Conservation (phyloP, 2,797 vertebrate genomes). For the Bradypodion pumilum region DNA sequence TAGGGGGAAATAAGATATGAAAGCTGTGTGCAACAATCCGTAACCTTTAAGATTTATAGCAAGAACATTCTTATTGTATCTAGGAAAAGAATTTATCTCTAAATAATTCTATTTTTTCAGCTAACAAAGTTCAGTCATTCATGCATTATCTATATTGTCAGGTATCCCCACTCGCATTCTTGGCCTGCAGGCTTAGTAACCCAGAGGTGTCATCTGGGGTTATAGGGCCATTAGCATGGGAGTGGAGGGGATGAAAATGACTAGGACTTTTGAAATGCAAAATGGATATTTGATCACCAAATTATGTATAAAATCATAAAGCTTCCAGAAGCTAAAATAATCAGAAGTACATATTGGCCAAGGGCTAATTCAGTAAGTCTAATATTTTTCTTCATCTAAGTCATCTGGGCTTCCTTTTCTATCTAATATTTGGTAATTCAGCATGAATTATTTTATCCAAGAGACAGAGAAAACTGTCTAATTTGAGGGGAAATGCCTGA, state of each 20-base stretch:
- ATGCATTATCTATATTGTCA: too few relatives aligned
- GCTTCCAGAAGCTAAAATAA: background rate
- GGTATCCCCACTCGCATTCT: too few relatives aligned
- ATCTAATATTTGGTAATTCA: background rate
- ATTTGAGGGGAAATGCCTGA: background rate
- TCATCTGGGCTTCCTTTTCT: too few relatives aligned
- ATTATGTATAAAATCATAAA: background rate
- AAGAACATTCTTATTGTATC: background rate
- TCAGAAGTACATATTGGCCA: background rate
- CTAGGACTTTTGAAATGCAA: too few relatives aligned
- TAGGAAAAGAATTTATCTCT: too few relatives aligned
- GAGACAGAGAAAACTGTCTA: background rate
- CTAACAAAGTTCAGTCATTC: too few relatives aligned
- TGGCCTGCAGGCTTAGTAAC: too few relatives aligned
- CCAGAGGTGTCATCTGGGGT: too few relatives aligned
- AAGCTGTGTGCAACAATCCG: background rate
- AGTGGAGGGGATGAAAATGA: too few relatives aligned
- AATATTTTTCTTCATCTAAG: background rate
- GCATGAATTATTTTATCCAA: background rate
- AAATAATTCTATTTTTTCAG: background rate
- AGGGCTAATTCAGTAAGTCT: background rate
- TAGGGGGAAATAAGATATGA: background rate
- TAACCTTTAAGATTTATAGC: background rate
- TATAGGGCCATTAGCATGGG: too few relatives aligned
- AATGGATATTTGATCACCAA: background rate